Conservation (phyloP, 2,888 invertebrate species). For the Osedax fenrisi region DNA sequence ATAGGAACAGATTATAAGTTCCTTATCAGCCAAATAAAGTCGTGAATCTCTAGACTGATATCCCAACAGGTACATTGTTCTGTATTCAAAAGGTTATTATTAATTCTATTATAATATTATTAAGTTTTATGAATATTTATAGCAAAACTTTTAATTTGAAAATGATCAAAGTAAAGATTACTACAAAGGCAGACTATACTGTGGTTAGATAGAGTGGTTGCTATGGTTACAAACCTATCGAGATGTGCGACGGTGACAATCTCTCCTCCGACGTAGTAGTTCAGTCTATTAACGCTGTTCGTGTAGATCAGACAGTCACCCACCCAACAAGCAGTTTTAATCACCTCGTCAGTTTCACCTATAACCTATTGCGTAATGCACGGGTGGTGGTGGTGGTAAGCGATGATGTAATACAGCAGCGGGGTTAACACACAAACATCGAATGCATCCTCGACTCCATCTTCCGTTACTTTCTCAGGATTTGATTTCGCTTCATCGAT, state of each 20-base stretch:
- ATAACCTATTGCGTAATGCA: slow-evolving; percentile 61
- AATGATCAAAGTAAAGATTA: neutral
- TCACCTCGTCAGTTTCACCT: slow-evolving; percentile 75
- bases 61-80: slow-evolving; percentile 88
- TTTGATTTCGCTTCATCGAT: slow-evolving; percentile 65
- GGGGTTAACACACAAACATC: slow-evolving; percentile 63
- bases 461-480: slow-evolving; percentile 68
- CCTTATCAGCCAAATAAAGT: slow-evolving; percentile 90
- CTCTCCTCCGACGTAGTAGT: slow-evolving; percentile 98
- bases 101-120: neutral
- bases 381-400: too few relatives aligned
- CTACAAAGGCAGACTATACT: neutral
- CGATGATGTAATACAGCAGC: too few relatives aligned
- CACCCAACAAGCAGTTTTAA: slow-evolving; percentile 89
- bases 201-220: too few relatives aligned
- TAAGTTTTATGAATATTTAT: neutral
- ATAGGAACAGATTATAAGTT: slow-evolving; percentile 75
- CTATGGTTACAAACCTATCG: slow-evolving; percentile 62
- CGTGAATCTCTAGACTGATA: slow-evolving; percentile 90
- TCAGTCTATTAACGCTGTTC: slow-evolving; percentile 86
- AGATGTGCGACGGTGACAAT: slow-evolving; percentile 93
- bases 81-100: slow-evolving; percentile 37
- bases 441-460: slow-evolving; percentile 79
- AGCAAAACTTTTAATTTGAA: neutral
- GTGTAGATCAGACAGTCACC: slow-evolving; percentile 99